Evolutionary conservation across 2,797 vertebrate species (phyloP).

Genomic region (Poliocrania exsul): DNA sequence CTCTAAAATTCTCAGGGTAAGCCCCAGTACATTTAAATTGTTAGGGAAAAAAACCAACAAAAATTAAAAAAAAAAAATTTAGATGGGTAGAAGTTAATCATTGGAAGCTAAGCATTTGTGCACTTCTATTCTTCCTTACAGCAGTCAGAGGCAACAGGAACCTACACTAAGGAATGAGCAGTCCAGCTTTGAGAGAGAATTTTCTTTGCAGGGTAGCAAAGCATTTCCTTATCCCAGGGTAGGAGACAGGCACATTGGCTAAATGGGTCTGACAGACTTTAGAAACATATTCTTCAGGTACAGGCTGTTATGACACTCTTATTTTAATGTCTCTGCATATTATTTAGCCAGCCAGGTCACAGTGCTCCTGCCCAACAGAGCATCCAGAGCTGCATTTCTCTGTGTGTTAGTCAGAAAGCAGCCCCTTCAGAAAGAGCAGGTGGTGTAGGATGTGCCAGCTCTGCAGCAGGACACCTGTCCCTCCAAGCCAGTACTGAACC

Average conservation of each 20-base stretch:
- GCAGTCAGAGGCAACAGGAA: slow-evolving; percentile 76
- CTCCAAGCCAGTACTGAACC: not conserved
- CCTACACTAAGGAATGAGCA: slow-evolving; percentile 59
- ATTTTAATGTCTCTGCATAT: not conserved
- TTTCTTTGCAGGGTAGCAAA: slow-evolving; percentile 7
- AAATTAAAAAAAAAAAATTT: slow-evolving; percentile 58
- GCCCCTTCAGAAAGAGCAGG: not conserved
- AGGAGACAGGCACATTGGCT: not conserved
- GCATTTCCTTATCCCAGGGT: not conserved
- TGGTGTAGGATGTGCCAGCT: not conserved
- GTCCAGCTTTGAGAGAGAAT: slow-evolving; percentile 19
- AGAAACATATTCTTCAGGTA: not conserved
- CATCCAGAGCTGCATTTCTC: not conserved
- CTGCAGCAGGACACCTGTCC: not conserved
- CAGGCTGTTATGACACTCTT: not conserved
- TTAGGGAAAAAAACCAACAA: slow-evolving; percentile 73
- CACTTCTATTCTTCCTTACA: slow-evolving; percentile 82
- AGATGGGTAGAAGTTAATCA: slow-evolving; percentile 81
- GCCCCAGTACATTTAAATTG: slow-evolving; percentile 77
- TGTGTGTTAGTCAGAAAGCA: not conserved
- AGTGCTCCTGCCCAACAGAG: not conserved
- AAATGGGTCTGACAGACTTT: not conserved
- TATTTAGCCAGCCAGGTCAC: not conserved
- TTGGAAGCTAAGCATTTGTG: slow-evolving; percentile 81
- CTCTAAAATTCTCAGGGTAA: slow-evolving; percentile 73